These are phyloP conservation scores for Calyptomena viridis DNA, from an alignment of 2,113 vertebrate species.

Conservation along the genomic window DNA sequence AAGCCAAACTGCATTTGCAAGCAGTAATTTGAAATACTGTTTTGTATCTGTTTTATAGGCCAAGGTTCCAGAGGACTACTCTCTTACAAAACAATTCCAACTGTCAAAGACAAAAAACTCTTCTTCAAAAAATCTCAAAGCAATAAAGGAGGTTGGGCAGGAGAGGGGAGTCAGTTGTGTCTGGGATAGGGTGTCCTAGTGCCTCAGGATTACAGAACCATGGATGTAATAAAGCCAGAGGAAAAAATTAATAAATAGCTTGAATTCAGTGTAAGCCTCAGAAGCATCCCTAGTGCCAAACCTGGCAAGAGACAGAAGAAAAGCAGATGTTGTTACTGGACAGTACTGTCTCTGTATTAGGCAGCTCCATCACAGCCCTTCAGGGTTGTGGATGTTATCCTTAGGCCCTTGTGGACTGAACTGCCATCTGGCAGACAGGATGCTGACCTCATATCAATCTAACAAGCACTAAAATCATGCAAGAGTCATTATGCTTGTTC, in stretches of 20 bases:
- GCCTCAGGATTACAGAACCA: not conserved
- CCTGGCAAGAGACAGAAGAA: not conserved
- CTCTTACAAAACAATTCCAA: not conserved
- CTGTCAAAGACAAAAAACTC: not conserved
- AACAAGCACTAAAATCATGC: fast-evolving
- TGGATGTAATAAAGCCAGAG: not conserved
- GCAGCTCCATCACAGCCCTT: not conserved
- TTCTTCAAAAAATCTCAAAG: not conserved
- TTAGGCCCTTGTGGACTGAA: not conserved
- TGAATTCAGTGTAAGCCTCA: not conserved
- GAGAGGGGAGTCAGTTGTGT: not conserved
- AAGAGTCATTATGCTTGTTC: fast-evolving
- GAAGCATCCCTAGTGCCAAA: not conserved
- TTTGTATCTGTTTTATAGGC: not conserved
- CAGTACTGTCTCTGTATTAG: not conserved
- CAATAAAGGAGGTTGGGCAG: fast-evolving
- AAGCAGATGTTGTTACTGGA: not conserved
- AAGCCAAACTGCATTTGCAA: not conserved
- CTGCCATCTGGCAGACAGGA: not conserved
- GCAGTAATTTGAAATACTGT: not conserved
- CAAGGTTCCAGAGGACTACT: not conserved
- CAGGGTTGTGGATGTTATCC: not conserved
- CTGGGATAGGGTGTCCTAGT: not conserved
- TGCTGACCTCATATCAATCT: fast-evolving
- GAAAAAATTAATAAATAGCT: not conserved